These are phyloP conservation scores for Axea sp. DNA, from an alignment of 2,888 invertebrate genomes.

Conservation along the genomic window DNA sequence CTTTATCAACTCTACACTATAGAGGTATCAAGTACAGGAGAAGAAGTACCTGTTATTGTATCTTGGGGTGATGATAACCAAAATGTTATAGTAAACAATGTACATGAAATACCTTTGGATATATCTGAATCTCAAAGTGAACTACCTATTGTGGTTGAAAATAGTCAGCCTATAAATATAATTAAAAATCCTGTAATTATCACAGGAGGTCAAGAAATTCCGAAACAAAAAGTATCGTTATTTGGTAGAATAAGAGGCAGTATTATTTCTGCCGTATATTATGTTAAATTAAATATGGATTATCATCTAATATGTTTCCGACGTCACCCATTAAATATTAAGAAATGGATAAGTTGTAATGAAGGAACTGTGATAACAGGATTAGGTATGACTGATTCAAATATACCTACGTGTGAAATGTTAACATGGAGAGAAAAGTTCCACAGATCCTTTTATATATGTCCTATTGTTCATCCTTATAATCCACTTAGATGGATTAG, in stretches of 20 bases:
- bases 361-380: not conserved
- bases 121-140: too few species aligned
- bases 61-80: not conserved
- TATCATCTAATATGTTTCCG: slow-evolving; percentile 9
- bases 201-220: not conserved
- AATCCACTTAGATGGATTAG: slow-evolving; percentile 11
- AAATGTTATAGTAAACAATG: not conserved
- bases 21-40: not conserved
- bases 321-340: slow-evolving; percentile 2
- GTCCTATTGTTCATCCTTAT: slow-evolving; percentile 3
- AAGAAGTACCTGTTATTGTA: not conserved
- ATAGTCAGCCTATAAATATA: slow-evolving; percentile 2
- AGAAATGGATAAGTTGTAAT: slow-evolving; percentile 8
- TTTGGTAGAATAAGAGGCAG: not conserved
- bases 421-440: slow-evolving; percentile 5
- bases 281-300: not conserved
- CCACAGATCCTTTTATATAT: not conserved
- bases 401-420: not conserved
- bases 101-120: not conserved
- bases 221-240: not conserved
- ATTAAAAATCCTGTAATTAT: slow-evolving; percentile 10
- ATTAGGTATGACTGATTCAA: not conserved
- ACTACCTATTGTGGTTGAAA: not conserved
- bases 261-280: not conserved
- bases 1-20: not conserved